A percentile compares a stretch with the other conserved stretches of the same genome.
Evolutionary conservation across 2,113 vertebrate genomes (phyloP).

Genomic region (Pseudopipra pipra): DNA sequence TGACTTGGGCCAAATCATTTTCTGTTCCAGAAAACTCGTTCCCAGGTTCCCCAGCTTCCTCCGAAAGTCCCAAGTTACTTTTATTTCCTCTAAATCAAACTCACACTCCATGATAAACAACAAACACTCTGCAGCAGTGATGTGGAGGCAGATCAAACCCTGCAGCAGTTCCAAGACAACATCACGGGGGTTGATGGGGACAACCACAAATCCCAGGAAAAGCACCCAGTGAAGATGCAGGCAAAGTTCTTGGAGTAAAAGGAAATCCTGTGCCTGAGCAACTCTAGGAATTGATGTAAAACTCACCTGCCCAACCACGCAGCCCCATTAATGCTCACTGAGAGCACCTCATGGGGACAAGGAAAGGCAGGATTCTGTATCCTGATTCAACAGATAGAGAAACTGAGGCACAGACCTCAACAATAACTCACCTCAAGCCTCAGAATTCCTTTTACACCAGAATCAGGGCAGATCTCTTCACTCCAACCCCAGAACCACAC

Average conservation of each 20-base stretch:
- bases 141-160: neutral
- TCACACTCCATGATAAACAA: neutral
- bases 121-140: neutral
- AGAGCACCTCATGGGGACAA: neutral
- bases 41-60: slow-evolving; percentile 28
- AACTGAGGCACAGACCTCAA: neutral
- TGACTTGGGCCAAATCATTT: neutral
- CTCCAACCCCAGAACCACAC: accelerated
- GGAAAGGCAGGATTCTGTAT: neutral
- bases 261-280: accelerated
- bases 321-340: neutral
- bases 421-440: neutral
- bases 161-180: neutral
- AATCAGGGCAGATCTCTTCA: accelerated
- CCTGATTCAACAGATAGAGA: neutral
- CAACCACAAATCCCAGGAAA: neutral
- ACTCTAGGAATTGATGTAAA: neutral
- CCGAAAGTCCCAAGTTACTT: neutral
- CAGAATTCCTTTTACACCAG: neutral
- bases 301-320: neutral
- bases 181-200: neutral
- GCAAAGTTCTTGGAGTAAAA: neutral
- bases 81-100: slow-evolving; percentile 55
- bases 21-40: slow-evolving; percentile 41
- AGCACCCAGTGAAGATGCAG: neutral